Conservation (phyloP, 1,140 invertebrate genomes). For the Anastrepha ludens region DNA sequence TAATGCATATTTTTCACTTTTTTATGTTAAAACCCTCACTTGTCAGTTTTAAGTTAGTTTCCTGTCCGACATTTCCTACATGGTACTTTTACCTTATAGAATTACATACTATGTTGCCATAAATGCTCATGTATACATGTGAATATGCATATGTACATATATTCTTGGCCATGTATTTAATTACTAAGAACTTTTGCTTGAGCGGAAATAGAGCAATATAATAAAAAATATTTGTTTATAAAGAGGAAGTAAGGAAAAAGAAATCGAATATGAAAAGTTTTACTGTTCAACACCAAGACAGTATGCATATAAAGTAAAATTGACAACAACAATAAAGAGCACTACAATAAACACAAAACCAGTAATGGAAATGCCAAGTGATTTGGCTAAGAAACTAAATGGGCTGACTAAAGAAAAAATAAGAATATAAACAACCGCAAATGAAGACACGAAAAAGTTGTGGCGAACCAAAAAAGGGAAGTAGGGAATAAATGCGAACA, state of each 20-base stretch:
- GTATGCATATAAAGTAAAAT: conserved; percentile 45
- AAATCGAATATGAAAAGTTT: conserved; percentile 69
- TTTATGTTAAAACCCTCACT: too few relatives aligned
- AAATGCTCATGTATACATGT: neutral
- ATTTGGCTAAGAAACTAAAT: conserved; percentile 51
- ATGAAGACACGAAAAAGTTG: conserved; percentile 61
- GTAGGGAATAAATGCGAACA: neutral
- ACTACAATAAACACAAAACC: conserved; percentile 45
- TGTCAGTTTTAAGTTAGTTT: too few relatives aligned
- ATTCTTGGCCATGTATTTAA: conserved; percentile 68
- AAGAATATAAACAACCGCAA: conserved; percentile 60
- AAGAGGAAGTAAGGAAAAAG: conserved; percentile 57
- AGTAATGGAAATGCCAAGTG: conserved; percentile 54
- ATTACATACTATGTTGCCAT: neutral
- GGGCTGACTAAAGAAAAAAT: conserved; percentile 7
- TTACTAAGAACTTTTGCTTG: conserved; percentile 66
- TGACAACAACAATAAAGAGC: conserved; percentile 39
- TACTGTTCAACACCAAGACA: conserved; percentile 38
- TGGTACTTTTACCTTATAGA: neutral
- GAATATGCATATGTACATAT: too few relatives aligned
- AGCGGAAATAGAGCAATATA: conserved; percentile 8
- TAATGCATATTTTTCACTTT: too few relatives aligned
- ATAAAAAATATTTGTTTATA: neutral
- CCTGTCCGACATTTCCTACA: neutral
- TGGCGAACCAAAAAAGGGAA: neutral